Conservation (phyloP, 2,113 vertebrate genomes). For the Plectropomus leopardus region DNA sequence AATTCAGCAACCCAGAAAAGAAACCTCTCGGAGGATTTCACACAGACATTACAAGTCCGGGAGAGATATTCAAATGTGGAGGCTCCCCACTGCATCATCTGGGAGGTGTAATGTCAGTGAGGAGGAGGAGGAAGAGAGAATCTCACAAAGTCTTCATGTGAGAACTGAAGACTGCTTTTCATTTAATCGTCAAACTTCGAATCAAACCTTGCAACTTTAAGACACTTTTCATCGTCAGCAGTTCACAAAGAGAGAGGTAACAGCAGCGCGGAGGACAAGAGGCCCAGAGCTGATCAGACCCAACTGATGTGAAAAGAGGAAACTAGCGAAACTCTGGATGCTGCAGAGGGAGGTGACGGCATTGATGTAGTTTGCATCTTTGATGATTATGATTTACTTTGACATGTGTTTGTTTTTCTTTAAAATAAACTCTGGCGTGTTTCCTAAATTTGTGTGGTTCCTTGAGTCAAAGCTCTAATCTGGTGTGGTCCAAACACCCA, state of each 20-base stretch:
- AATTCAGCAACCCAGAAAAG: slow-evolving; percentile 41
- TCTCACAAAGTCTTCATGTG: slow-evolving; percentile 12
- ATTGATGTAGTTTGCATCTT: no score
- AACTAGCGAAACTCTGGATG: background rate
- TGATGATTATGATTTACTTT: no score
- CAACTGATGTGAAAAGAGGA: background rate
- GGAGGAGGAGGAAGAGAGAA: slow-evolving; percentile 15
- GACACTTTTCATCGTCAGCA: slow-evolving; percentile 8
- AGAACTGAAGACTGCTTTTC: slow-evolving; percentile 29
- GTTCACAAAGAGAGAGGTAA: background rate
- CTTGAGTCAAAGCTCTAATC: no score
- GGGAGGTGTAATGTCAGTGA: slow-evolving; percentile 38
- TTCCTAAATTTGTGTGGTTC: no score
- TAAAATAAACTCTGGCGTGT: no score
- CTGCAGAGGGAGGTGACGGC: background rate
- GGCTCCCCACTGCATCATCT: slow-evolving; percentile 21
- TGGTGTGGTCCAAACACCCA: no score
- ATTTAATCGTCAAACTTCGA: slow-evolving; percentile 26
- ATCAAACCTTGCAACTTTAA: slow-evolving; percentile 46
- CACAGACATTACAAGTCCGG: slow-evolving; percentile 18
- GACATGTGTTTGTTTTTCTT: no score
- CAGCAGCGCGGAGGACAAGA: background rate
- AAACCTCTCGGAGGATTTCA: slow-evolving; percentile 12
- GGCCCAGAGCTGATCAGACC: background rate
- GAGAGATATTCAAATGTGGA: slow-evolving; percentile 50